Percentiles rank a stretch among this genome's conserved stretches.
Conservation (phyloP, 1,140 invertebrate species). For the Hylaeus anthracinus region DNA sequence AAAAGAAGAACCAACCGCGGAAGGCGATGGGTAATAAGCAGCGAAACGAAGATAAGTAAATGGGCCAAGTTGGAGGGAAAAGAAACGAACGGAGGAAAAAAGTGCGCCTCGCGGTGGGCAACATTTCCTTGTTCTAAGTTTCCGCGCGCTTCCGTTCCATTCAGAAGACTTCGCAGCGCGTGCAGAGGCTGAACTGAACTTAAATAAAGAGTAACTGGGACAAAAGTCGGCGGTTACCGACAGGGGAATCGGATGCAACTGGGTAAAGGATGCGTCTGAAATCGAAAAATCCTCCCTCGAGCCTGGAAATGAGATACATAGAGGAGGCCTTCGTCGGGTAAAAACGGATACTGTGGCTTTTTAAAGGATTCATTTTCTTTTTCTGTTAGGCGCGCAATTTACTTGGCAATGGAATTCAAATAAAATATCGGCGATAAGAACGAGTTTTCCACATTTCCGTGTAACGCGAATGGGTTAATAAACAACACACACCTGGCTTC, state of each 20-base stretch:
- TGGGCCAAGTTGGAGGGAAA: constrained; percentile 18
- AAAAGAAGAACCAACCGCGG: background rate
- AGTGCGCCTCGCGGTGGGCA: no score
- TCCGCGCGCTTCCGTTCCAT: background rate
- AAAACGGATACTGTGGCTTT: no score
- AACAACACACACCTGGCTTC: no score
- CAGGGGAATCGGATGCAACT: background rate
- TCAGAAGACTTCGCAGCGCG: background rate
- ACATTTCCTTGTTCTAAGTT: constrained; percentile 20
- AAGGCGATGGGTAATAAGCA: background rate
- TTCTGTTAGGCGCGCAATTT: no score
- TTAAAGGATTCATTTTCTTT: background rate
- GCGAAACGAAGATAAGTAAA: constrained; percentile 47
- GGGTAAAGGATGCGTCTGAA: background rate
- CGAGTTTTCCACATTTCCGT: no score
- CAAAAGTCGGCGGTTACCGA: background rate
- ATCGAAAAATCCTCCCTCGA: background rate
- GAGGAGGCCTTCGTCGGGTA: background rate
- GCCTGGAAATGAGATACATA: background rate
- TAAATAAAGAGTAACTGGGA: background rate
- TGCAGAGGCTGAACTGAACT: background rate
- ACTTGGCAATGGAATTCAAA: no score
- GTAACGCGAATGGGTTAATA: no score
- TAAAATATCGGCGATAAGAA: no score
- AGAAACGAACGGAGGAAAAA: background rate